phyloP scores from a whole-genome alignment of 2,888 invertebrate genomes.

The Pristionchus exspectatus region DNA sequence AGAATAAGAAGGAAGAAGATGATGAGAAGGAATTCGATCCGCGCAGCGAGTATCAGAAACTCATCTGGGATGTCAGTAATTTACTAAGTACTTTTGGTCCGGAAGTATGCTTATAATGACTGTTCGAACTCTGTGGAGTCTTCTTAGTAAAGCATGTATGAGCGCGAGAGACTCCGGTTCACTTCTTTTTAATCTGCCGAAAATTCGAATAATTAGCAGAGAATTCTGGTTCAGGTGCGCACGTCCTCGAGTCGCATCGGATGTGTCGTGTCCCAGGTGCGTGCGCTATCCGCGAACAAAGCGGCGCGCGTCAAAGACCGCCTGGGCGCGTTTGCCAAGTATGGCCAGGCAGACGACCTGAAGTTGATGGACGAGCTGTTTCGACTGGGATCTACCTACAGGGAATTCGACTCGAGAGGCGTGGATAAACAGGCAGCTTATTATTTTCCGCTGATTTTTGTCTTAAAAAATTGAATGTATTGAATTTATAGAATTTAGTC shows the following conservation, averaged over 20 bases:
- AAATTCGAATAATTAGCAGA: too few relatives aligned
- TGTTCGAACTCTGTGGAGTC: too few relatives aligned
- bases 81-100: too few relatives aligned
- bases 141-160: too few relatives aligned
- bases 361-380: conserved; percentile 1
- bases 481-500: too few relatives aligned
- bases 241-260: neutral
- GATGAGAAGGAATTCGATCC: neutral
- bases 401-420: neutral
- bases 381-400: neutral
- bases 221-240: too few relatives aligned
- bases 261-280: neutral
- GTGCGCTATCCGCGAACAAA: neutral
- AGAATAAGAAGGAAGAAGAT: too few relatives aligned
- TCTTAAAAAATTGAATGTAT: too few relatives aligned
- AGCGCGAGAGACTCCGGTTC: too few relatives aligned
- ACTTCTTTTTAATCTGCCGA: too few relatives aligned
- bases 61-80: neutral
- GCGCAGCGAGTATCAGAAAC: neutral
- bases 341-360: neutral
- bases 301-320: neutral
- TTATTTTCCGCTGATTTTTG: too few relatives aligned
- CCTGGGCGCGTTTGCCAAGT: neutral
- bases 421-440: neutral
- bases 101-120: too few relatives aligned